Evolutionary conservation across 2,888 invertebrate species (phyloP).

Genomic region (Zonitis immaculata): DNA sequence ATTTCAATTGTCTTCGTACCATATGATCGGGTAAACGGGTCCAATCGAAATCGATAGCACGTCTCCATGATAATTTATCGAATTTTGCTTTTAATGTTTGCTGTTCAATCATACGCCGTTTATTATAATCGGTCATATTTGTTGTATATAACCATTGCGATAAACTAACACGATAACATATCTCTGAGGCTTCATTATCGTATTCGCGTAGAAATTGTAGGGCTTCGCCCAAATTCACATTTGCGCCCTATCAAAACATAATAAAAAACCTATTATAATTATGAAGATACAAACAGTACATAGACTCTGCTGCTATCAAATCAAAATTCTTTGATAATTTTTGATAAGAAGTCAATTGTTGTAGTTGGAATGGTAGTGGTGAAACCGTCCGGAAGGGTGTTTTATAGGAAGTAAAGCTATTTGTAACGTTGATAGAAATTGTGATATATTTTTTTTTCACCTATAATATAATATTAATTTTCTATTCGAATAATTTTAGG

Average conservation of each 20-base stretch:
- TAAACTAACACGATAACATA: conserved; percentile 67
- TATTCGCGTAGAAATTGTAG: conserved; percentile 68
- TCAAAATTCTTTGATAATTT: too few relatives aligned
- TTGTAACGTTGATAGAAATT: too few relatives aligned
- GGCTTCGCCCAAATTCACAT: conserved; percentile 63
- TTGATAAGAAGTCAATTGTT: too few relatives aligned
- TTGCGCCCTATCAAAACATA: conserved; percentile 54
- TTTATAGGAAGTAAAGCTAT: background rate
- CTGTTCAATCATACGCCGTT: conserved; percentile 66
- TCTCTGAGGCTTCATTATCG: conserved; percentile 65
- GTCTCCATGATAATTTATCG: conserved; percentile 69
- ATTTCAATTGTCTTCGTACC: conserved; percentile 63
- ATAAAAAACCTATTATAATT: too few relatives aligned
- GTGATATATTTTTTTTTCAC: too few relatives aligned
- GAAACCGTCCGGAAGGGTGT: too few relatives aligned
- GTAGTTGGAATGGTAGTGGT: too few relatives aligned
- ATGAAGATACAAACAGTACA: too few relatives aligned
- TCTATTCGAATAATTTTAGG: background rate
- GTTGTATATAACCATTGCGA: conserved; percentile 74
- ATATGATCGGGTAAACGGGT: conserved; percentile 62
- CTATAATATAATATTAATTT: too few relatives aligned
- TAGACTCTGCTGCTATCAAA: too few relatives aligned
- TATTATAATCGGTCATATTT: conserved; percentile 69
- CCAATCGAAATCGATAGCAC: conserved; percentile 66
- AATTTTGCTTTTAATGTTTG: conserved; percentile 67